A percentile compares a stretch with the other conserved stretches of the same genome.
Conservation (phyloP, 2,797 vertebrate species). For the Enteromius mattozi region DNA sequence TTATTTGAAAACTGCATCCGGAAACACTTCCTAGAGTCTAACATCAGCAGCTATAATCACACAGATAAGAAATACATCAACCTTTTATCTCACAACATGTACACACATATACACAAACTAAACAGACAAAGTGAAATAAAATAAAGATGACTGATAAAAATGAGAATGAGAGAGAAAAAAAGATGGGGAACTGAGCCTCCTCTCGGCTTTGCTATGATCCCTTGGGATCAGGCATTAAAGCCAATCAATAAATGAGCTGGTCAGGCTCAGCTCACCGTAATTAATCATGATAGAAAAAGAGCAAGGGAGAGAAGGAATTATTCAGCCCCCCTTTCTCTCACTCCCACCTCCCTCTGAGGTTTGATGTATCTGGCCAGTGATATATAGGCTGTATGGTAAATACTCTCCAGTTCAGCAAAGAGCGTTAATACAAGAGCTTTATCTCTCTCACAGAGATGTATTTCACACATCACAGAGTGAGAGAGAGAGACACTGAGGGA, state of each 20-base stretch:
- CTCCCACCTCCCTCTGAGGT: constrained; percentile 25
- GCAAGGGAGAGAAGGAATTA: constrained; percentile 19
- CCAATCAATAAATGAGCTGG: constrained; percentile 77
- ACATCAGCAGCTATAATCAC: constrained; percentile 16
- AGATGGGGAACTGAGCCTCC: constrained; percentile 32
- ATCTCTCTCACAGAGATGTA: constrained; percentile 53
- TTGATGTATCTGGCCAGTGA: constrained; percentile 58
- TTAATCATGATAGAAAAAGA: constrained; percentile 72
- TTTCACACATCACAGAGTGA: constrained; percentile 49
- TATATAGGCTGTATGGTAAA: constrained; percentile 60
- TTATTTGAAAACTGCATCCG: constrained; percentile 10
- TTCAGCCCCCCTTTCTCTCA: constrained; percentile 30
- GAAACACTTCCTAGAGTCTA: constrained; percentile 25
- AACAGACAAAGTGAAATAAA: constrained; percentile 4
- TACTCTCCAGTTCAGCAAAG: constrained; percentile 63
- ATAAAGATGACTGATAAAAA: constrained; percentile 17
- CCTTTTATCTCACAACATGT: constrained; percentile 22
- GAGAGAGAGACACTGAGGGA: background rate
- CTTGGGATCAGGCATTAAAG: constrained; percentile 64
- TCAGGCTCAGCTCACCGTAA: constrained; percentile 70
- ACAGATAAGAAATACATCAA: constrained; percentile 12
- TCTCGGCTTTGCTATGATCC: constrained; percentile 25
- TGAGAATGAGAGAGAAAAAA: constrained; percentile 35
- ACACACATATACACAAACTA: background rate
- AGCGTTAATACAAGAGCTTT: constrained; percentile 58